These are phyloP conservation scores for Macrotrachela quadricornifera DNA, from an alignment of 1,140 invertebrate genomes.

Conservation along the genomic window DNA sequence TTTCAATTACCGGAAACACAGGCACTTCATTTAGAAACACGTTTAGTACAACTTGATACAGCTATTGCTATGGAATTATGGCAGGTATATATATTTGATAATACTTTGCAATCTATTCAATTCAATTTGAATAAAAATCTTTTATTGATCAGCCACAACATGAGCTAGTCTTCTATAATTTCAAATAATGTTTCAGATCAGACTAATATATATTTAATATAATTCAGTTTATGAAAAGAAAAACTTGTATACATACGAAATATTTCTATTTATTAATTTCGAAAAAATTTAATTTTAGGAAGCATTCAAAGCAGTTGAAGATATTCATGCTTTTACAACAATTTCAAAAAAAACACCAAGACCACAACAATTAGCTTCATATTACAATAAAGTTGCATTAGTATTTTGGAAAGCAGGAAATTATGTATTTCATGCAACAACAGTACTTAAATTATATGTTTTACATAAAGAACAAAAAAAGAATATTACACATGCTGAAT, in stretches of 20 bases:
- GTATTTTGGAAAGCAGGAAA: constrained; percentile 98
- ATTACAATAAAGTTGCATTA: constrained; percentile 84
- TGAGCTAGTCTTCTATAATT: too few species aligned
- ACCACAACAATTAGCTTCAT: constrained; percentile 88
- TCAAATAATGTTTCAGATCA: too few species aligned
- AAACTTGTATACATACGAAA: too few species aligned
- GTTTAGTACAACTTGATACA: constrained; percentile 69
- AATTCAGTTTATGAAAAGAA: too few species aligned
- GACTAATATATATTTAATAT: too few species aligned
- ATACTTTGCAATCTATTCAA: too few species aligned
- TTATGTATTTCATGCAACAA: constrained; percentile 88
- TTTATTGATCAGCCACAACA: too few species aligned
- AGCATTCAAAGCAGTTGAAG: constrained; percentile 91
- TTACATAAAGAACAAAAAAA: constrained; percentile 85
- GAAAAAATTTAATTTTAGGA: constrained; percentile 36
- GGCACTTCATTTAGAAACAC: constrained; percentile 83
- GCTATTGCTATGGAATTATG: constrained; percentile 97
- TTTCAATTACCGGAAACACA: constrained; percentile 41
- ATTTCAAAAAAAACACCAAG: constrained; percentile 81
- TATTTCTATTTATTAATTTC: too few species aligned
- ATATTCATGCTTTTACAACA: constrained; percentile 84
- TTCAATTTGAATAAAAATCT: too few species aligned
- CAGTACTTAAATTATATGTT: constrained; percentile 74
- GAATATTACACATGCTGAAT: constrained; percentile 70
- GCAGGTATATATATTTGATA: constrained; percentile 35